Evolutionary conservation across 2,113 vertebrate species (phyloP).

Genomic region (Callopanchax toddi): DNA sequence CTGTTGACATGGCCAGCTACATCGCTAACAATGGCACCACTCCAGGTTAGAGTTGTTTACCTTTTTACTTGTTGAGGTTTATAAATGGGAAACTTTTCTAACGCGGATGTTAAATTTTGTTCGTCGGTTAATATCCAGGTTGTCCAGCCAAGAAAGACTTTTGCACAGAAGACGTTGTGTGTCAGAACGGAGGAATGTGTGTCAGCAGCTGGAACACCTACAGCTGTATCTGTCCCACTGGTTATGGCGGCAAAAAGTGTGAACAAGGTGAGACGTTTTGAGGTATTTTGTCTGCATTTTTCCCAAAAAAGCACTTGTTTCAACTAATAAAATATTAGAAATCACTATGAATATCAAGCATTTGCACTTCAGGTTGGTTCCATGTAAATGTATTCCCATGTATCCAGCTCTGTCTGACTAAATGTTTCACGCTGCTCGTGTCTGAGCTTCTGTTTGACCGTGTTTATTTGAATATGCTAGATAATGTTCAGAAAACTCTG

Average conservation of each 20-base stretch:
- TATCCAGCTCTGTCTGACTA: neutral
- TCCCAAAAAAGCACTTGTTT: neutral
- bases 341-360: neutral
- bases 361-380: too few species aligned
- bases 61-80: neutral
- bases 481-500: conserved; percentile 29
- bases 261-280: conserved; percentile 86
- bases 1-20: conserved; percentile 91
- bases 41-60: conserved; percentile 79
- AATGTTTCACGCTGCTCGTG: conserved; percentile 12
- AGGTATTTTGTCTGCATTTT: too few species aligned
- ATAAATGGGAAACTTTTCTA: too few species aligned
- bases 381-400: neutral
- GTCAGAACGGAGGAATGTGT: conserved; percentile 90
- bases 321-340: neutral
- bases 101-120: too few species aligned
- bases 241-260: conserved; percentile 92
- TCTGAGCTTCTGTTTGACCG: neutral
- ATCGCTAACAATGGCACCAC: conserved; percentile 95
- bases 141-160: conserved; percentile 90
- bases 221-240: conserved; percentile 85
- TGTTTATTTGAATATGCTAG: conserved; percentile 2
- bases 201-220: conserved; percentile 92
- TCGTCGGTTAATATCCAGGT: conserved; percentile 70
- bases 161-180: conserved; percentile 81